A percentile compares a stretch with the other conserved stretches of the same genome.
Evolutionary conservation across 2,113 vertebrate species (phyloP).

Genomic region (Microcebus lehilahytsara): DNA sequence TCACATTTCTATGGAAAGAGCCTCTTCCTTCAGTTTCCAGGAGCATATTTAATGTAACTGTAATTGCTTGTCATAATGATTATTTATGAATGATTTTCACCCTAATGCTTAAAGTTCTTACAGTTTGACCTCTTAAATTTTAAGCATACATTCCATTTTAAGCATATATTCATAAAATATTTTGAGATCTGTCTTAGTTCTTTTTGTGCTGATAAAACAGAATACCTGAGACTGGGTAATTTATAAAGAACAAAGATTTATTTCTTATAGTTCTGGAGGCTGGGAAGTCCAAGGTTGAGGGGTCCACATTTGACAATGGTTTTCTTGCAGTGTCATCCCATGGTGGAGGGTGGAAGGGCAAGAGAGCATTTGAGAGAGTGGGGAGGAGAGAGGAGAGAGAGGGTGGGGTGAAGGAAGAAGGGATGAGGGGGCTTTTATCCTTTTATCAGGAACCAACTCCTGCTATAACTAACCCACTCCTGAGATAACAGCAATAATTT

Average conservation of each 20-base stretch:
- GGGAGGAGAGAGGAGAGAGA: not conserved
- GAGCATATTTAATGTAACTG: not conserved
- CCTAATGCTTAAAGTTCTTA: constrained; percentile 12
- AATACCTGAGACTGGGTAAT: not conserved
- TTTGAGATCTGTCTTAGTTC: not conserved
- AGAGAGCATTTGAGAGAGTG: no score
- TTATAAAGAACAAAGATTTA: not conserved
- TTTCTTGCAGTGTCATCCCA: no score
- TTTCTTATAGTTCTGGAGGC: not conserved
- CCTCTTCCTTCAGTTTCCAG: not conserved
- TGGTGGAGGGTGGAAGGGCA: no score
- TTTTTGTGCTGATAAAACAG: not conserved
- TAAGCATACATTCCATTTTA: not conserved
- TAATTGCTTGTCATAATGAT: constrained; percentile 29
- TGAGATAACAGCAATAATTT: not conserved
- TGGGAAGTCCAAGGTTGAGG: no score
- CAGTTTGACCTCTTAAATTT: constrained; percentile 49
- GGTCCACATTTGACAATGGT: no score
- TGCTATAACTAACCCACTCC: no score
- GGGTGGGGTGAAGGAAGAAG: no score
- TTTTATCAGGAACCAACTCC: not conserved
- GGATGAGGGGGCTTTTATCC: not conserved
- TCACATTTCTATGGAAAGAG: not conserved
- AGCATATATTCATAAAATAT: not conserved
- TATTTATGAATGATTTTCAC: constrained; percentile 21